Evolutionary conservation across 2,888 invertebrate species (phyloP).

Genomic region (Pristionchus entomophagus): DNA sequence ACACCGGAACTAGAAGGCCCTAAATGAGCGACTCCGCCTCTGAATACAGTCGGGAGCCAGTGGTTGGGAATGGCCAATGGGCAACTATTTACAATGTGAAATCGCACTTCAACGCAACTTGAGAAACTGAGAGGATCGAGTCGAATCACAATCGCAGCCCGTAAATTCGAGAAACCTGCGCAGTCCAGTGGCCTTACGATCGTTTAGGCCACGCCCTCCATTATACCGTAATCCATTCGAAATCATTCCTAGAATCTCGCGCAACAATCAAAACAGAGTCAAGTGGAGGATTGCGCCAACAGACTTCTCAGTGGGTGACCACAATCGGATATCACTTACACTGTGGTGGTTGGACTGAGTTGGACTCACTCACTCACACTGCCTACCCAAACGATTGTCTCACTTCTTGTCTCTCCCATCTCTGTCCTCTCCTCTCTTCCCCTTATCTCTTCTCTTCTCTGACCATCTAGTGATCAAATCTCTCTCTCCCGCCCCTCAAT

Average conservation of each 20-base stretch:
- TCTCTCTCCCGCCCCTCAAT: neutral
- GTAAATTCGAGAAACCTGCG: neutral
- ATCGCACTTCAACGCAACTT: neutral
- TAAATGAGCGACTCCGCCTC: neutral
- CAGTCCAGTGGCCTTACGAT: neutral
- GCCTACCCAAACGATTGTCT: too few relatives aligned
- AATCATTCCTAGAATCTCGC: neutral
- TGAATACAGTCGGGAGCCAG: neutral
- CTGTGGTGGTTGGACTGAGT: neutral
- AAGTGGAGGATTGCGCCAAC: neutral
- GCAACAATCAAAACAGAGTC: neutral
- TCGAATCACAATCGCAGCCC: neutral
- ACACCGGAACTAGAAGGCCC: neutral
- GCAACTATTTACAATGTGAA: neutral
- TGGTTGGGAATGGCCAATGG: neutral
- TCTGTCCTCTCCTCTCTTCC: neutral
- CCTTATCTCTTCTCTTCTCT: neutral
- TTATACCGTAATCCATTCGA: slow-evolving; percentile 14
- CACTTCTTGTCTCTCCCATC: neutral
- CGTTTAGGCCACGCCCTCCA: neutral
- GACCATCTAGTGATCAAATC: neutral
- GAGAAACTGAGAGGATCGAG: neutral
- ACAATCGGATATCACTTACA: slow-evolving; percentile 9
- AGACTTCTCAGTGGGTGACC: neutral
- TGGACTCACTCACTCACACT: neutral